Base-by-base conservation (phyloP, 2,113 vertebrate genomes). In the Cricetomys ansorgei region DNA sequence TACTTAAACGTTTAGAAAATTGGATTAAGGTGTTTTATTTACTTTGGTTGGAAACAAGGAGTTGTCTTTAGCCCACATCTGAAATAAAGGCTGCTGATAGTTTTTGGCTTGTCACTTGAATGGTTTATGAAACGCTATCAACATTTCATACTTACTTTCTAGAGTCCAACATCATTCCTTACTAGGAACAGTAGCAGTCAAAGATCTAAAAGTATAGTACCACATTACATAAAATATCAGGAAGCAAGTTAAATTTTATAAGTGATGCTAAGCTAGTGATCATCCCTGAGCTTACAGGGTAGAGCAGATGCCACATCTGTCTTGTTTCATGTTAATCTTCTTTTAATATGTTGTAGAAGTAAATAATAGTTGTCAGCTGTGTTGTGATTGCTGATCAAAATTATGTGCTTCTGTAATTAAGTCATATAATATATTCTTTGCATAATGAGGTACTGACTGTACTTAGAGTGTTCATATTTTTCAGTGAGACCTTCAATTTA, bases 381-480 rank as follows among this genome's bases (percentile, higher is more conserved):
- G 73, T 94, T 88, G 76, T 80, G 17, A 48, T 90, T 93, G 21
- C 77, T 83, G 69, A 43, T 94, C 67, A 93, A 31, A 95, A 93
- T 88, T 72, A 96, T 89, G 15, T 96, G 53, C 1, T 23, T 91
- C 94, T 91, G 53, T 93, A 79, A 89, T 97, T 89, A 91, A 50
- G 96, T 69, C 29, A 92, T 72, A n/a, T 37, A 87, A 79, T 83
- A 48, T 73, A 64, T 94, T 73, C 27, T 81, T 43, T 87, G 29
- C 79, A 92, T 89, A 48, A 64, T 92, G 80, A 92, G 19, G 55
- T 77, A 72, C 53, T 86, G 48, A 72, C 83, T 94, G 5, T 81
- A 64, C 95, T 79, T 95, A 62, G 79, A 75, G 34, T 15, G n/a
- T 53, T 94, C 6, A n/a, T 43, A 95, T 87, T 94, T 88, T 84